Base-by-base conservation (phyloP, 2,113 vertebrate genomes). In the Setophaga petechia region DNA sequence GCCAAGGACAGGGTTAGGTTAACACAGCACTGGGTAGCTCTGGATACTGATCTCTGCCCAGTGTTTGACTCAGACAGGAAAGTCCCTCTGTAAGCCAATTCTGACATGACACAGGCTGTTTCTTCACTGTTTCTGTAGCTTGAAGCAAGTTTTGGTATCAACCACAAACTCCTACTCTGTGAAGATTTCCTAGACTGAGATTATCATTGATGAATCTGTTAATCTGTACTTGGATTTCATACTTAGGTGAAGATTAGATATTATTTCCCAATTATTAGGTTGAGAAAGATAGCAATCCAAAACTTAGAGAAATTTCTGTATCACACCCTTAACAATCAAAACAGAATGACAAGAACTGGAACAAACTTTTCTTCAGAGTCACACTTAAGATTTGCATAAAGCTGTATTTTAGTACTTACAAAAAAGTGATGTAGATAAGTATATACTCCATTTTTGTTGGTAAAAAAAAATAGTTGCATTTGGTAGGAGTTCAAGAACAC, bases 1-100 rank as follows among this genome's bases (percentile, higher is more conserved):
- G 76, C 66, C 87, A 95, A 93, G 84, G 69, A 63, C 90, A 84
- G 43, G 31, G 33, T 71, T 81, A 91, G 52, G 43, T 71, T 91
- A 94, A 74, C 57, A 74, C 15, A 55, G 41, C 13, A 18, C 69
- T 59, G 61, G 33, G 57, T 51, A 30, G 16, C 33, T 90, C 84
- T 82, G 49, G 88, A 72, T 69, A 57, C 39, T 39, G 44, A 20
- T 43, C 69, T 84, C 89, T 89, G 43, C 43, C 39, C 55, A 57
- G 61, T 17, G n/a, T 67, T 92, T 81, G 35, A 24, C 65, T 92
- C 68, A 89, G 72, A 71, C 22, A 86, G 72, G 31, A 78, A 95
- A 95, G 67, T 66, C 58, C 55, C 54, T 75, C 22, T 83, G 23
- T 43, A 73, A 95, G 59, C 62, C 63, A 90, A 73, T 51, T 18